phyloP scores from a whole-genome alignment of 2,797 vertebrate species.

The Lophius americanus region DNA sequence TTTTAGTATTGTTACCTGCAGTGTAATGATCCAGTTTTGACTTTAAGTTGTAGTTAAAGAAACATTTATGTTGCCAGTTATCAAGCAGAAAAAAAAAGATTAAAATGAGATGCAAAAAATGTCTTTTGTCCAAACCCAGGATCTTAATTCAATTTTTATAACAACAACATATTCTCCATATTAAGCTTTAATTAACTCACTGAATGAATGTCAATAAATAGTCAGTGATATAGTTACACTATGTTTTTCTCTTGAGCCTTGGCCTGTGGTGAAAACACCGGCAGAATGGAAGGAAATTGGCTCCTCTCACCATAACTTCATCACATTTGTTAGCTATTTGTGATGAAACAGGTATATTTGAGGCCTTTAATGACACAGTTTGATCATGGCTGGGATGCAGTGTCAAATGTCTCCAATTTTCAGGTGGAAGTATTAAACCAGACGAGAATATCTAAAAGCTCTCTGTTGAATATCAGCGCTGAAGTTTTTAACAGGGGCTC shows the following conservation, averaged over 20 bases:
- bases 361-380: conserved; percentile 63
- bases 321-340: conserved; percentile 70
- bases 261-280: conserved; percentile 55
- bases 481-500: conserved; percentile 31
- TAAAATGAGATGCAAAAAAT: too few species aligned
- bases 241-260: conserved; percentile 29
- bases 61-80: too few species aligned
- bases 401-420: conserved; percentile 65
- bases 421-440: conserved; percentile 44
- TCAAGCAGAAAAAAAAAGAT: too few species aligned
- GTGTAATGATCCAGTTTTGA: too few species aligned
- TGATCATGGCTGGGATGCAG: conserved; percentile 57
- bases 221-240: conserved; percentile 37
- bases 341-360: conserved; percentile 74
- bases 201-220: neutral
- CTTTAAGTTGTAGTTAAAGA: too few species aligned
- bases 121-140: too few species aligned
- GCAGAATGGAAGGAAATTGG: conserved; percentile 61
- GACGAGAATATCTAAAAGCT: conserved; percentile 36
- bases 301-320: conserved; percentile 70
- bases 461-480: conserved; percentile 21
- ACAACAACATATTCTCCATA: conserved; percentile 3
- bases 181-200: neutral
- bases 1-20: too few species aligned
- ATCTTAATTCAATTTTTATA: too few species aligned